Percentiles rank a stretch among this genome's conserved stretches.
These are phyloP conservation scores for Tipula vernalis DNA, from an alignment of 2,888 invertebrate species.

Conservation along the genomic window DNA sequence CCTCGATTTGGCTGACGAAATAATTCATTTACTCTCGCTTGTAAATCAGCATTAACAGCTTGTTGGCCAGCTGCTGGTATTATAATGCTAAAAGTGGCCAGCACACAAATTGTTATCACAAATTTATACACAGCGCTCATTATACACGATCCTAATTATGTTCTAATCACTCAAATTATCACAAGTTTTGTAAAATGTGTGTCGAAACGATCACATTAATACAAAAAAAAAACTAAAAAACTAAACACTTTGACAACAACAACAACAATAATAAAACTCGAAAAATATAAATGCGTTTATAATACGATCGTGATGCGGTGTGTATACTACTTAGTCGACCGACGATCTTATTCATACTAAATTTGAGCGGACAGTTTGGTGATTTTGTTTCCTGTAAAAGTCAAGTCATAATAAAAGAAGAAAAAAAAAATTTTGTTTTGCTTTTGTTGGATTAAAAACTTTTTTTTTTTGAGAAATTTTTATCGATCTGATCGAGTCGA, in stretches of 20 bases:
- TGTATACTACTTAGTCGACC: not conserved
- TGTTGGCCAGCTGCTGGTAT: not conserved
- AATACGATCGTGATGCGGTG: not conserved
- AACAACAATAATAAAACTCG: not conserved
- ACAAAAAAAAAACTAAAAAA: not conserved
- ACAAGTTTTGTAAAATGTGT: not conserved
- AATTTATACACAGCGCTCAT: not conserved
- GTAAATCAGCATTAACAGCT: not conserved
- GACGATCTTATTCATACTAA: not conserved
- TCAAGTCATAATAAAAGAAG: not conserved
- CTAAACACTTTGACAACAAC: not conserved
- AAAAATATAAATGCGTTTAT: not conserved
- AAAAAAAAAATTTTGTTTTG: not conserved
- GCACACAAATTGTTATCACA: not conserved
- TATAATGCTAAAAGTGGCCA: not conserved
- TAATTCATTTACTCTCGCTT: not conserved
- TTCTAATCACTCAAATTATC: not conserved
- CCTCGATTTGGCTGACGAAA: not conserved
- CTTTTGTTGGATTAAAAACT: not conserved
- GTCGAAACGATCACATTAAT: not conserved
- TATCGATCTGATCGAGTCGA: not conserved
- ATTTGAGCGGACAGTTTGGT: not conserved
- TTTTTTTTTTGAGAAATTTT: not conserved
- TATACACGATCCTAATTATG: not conserved
- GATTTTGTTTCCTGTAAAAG: not conserved